Conservation (phyloP, 2,797 vertebrate genomes). For the Potorous gilbertii region DNA sequence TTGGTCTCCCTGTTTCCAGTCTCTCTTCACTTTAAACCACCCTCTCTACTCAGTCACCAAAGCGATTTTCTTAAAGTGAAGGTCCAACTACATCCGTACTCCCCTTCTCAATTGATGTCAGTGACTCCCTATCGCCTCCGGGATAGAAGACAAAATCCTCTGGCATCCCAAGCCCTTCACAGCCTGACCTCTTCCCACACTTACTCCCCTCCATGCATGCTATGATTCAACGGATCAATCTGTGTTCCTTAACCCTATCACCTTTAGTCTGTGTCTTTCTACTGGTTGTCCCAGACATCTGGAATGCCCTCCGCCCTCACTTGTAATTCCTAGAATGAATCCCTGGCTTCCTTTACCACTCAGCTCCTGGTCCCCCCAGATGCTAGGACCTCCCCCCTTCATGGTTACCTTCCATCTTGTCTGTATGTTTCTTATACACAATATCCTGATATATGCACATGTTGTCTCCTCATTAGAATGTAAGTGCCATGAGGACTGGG, state of each 20-base stretch:
- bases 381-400: neutral
- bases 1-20: neutral
- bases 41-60: neutral
- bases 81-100: neutral
- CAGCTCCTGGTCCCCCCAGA: neutral
- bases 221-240: neutral
- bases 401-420: neutral
- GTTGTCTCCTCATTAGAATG: neutral
- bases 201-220: neutral
- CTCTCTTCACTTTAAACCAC: neutral
- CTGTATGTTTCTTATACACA: neutral
- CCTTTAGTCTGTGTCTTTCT: neutral
- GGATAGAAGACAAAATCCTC: neutral
- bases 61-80: neutral
- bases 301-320: neutral
- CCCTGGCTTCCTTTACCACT: neutral
- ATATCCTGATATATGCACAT: neutral
- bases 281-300: neutral
- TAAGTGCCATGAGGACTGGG: neutral
- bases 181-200: neutral
- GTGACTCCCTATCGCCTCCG: neutral
- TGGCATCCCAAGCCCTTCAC: neutral
- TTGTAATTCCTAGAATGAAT: neutral
- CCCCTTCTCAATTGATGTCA: neutral
- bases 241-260: neutral